Conservation (phyloP, 2,888 invertebrate species). For the Leptinotarsa rubiginosa region DNA sequence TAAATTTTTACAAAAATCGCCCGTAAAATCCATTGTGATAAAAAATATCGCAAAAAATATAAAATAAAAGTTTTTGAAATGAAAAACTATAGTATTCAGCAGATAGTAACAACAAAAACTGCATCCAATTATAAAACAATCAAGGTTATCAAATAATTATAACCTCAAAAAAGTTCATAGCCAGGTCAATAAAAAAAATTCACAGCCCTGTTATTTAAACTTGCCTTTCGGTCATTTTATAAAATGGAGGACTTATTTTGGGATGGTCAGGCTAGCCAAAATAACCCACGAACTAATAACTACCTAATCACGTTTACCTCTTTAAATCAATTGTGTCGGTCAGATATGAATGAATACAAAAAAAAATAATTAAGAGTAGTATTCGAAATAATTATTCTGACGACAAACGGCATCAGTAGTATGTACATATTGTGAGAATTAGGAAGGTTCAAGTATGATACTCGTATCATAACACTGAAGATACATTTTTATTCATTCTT, state of each 20-base stretch:
- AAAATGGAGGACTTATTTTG: constrained; percentile 14
- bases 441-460: not conserved
- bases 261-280: constrained; percentile 12
- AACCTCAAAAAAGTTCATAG: constrained; percentile 19
- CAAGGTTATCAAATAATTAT: constrained; percentile 25
- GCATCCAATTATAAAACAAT: constrained; percentile 29
- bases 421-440: not conserved
- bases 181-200: constrained; percentile 28
- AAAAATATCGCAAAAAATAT: not conserved
- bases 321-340: not conserved
- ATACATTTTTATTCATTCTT: no score
- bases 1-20: not conserved
- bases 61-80: not conserved
- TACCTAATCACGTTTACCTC: constrained; percentile 12
- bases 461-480: no score
- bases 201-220: constrained; percentile 22
- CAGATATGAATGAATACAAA: constrained; percentile 16
- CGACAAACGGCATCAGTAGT: not conserved
- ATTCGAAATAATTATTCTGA: constrained; percentile 1
- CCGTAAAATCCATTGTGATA: constrained; percentile 4
- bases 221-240: constrained; percentile 15
- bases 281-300: constrained; percentile 7
- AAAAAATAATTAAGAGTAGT: not conserved
- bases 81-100: not conserved
- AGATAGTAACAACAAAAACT: not conserved